These are phyloP conservation scores for Vanessa tameamea DNA, from an alignment of 1,140 invertebrate genomes.

Conservation along the genomic window DNA sequence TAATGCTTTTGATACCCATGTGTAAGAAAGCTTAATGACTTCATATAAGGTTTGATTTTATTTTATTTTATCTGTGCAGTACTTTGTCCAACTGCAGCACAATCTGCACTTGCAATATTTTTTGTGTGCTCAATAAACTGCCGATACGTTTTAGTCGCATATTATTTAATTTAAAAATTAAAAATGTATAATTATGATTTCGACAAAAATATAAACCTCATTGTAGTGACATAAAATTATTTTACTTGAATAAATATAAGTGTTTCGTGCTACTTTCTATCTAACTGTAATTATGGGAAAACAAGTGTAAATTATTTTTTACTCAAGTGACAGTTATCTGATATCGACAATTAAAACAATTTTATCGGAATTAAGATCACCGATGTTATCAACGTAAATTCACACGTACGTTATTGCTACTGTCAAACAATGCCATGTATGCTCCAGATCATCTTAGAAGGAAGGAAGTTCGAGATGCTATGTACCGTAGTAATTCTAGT, in stretches of 20 bases:
- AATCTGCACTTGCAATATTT: slow-evolving; percentile 33
- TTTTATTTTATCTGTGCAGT: slow-evolving; percentile 26
- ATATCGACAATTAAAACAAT: slow-evolving; percentile 12
- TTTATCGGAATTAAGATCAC: slow-evolving; percentile 17
- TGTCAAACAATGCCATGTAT: slow-evolving; percentile 76
- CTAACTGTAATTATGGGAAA: slow-evolving; percentile 46
- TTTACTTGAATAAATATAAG: slow-evolving; percentile 12
- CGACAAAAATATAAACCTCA: neutral
- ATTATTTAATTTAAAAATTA: slow-evolving; percentile 12
- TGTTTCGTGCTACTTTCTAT: slow-evolving; percentile 42
- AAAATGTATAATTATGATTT: neutral
- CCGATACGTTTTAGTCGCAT: slow-evolving; percentile 23
- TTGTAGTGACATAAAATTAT: slow-evolving; percentile 6
- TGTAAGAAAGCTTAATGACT: no score
- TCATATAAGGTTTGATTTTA: neutral
- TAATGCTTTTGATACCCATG: no score
- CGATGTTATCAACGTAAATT: slow-evolving; percentile 17
- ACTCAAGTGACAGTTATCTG: slow-evolving; percentile 16
- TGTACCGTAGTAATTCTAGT: slow-evolving; percentile 83
- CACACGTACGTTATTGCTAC: slow-evolving; percentile 27
- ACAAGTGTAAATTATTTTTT: slow-evolving; percentile 35
- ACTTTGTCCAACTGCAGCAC: slow-evolving; percentile 27
- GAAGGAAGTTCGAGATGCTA: slow-evolving; percentile 76
- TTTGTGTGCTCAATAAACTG: slow-evolving; percentile 31
- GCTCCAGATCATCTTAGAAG: slow-evolving; percentile 71